Evolutionary conservation across 2,113 vertebrate species (phyloP), one percentile per base, ranked within the genome.

Genomic region (Daboia siamensis): DNA sequence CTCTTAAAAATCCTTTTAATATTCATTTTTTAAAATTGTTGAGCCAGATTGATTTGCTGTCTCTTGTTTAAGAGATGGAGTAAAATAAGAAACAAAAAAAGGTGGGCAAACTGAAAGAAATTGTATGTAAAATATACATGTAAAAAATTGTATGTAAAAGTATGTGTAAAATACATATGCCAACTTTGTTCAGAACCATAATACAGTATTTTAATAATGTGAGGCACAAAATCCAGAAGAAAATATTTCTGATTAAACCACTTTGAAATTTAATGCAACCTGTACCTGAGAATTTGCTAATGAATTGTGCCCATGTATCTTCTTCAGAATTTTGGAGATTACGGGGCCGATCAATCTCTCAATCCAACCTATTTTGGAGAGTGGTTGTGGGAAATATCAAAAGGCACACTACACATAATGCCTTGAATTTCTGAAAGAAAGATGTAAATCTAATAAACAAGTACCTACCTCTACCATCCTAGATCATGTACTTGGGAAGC

Each of bases 1-100:
- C 48, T 64, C 86, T 54, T 44, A 88, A 92, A 51, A 69, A 46
- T 69, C 55, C 55, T 92, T 88, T 92, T 55, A 87, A 91, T 87
- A 87, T 69, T 59, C 91, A 26, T 52, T 87, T 88, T 64, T 6
- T n/a, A 15, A 56, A 56, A 33, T 69, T 69, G 24, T 69, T 33
- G 64, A 33, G 23, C 59, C 91, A 69, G n/a, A 61, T 54, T 74
- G n/a, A 92, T 92, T 92, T 88, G n/a, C 57, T 55, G 26, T 55
- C 23, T 55, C 69, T 17, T 8, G 64, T 24, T 92, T 92, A 87
- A 26, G 23, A 88, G 51, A 2, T 64, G 44, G 44, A 69, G 69
- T 87, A 55, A 87, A 92, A 88, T 54, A 13, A 55, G 54, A 48
- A 88, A 54, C 39, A 26, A 57, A 86, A 20, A 44, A 10, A 17